Evolutionary conservation across 1,140 invertebrate species (phyloP), one percentile per base, ranked within the genome.

Genomic region (Alviniconcha marisindica): DNA sequence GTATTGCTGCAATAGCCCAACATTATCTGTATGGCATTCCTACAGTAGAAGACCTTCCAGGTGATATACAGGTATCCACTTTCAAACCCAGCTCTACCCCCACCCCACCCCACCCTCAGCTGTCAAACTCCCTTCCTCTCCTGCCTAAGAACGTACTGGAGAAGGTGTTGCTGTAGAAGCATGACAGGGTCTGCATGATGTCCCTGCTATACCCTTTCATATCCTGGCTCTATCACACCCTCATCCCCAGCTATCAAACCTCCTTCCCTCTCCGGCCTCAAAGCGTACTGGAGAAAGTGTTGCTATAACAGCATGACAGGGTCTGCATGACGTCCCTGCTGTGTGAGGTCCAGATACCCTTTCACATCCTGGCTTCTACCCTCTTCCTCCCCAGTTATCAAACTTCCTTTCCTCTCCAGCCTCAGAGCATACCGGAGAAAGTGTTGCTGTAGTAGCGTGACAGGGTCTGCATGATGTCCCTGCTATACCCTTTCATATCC

Each of bases 301-400:
- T 99, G 88, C 97, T 99, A 91, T 98, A 99, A 93, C 99, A 99
- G 89, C 99, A 95, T 84, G 98, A 99, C 0, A 99, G 93, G 0
- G 98, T 99, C 93, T 99, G 98, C 96, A 99, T 98, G 48, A 99
- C 99, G 91, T 99, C 99, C 90, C 98, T 98, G 77, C 98, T 98
- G 93, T 99, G 97, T 24, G 98, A 99, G 15, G 97, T 98, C 96
- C 98, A 99, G 0, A 97, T 97, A n/a, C 91, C 88, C 10, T 90
- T 98, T n/a, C n/a, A n/a, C n/a, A 12, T 90, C 98, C 94, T 99
- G 99, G 14, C 98, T 60, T 60, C 7, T 48, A 48, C 5, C 44
- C 44, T 48, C 44, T 48, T 48, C 44, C 44, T 48, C 18, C 18
- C 44, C 5, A 48, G 44, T 10, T 48, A 5, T 48, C 5, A 5